Base-by-base conservation (phyloP, 1,140 invertebrate species). In the Heliconius eleuchia region DNA sequence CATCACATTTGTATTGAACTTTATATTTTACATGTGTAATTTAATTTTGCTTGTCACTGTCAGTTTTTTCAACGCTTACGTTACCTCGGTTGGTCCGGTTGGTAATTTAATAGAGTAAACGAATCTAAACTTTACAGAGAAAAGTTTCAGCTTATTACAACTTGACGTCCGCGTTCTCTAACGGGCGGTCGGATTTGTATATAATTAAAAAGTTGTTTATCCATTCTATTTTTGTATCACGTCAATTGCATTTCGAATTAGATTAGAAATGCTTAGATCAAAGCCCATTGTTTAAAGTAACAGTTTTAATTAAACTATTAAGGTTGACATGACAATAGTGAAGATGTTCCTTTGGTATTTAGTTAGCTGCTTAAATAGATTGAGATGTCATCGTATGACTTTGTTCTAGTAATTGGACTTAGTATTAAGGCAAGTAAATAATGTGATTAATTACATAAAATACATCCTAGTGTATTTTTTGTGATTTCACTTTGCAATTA, bases 1-100 rank as follows among this genome's bases (percentile, higher is more conserved):
- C 60, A 66, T 66, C 60, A 30, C 60, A 66, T 66, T 30, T 16
- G 60, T 66, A 16, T 66, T 27, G 60, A 66, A 66, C 60, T 16
- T 66, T 66, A 66, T 66, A 27, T 66, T 66, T 13, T 16, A 66
- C 60, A 66, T 66, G 60, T 66, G 60, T 66, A 66, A 66, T 66
- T 66, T 13, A 66, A 66, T 66, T 66, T 66, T 9, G 9, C 23
- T 27, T 66, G 60, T 66, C 60, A 66, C 60, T 66, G 60, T 66
- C 60, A 66, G 60, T 66, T 66, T 66, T 37, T 66, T 66, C 30
- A 66, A 66, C 30, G 8, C 60, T 30, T 16, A 11, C 23, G 27
- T 66, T 23, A 3, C 23, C 60, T 30, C 60, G 60, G 60, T 30
- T 11, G 23, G 23, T 30, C 60, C 60, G 6, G 16, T 27, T 66